These are phyloP conservation scores for Philypnodon macrostomus DNA, from an alignment of 2,797 vertebrate genomes.

Conservation along the genomic window DNA sequence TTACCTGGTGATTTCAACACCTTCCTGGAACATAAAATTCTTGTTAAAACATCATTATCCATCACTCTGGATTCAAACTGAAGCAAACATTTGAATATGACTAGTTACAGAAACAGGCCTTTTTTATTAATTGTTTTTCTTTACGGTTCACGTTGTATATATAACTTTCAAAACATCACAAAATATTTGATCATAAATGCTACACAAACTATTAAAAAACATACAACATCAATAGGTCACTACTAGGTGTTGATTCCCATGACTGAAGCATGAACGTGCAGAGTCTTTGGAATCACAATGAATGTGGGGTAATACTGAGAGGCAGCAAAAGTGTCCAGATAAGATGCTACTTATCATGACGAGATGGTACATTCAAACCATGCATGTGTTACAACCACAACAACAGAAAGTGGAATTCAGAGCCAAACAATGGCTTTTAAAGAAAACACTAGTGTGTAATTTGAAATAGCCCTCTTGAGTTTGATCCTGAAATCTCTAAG, in stretches of 20 bases:
- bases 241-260: slow-evolving; percentile 33
- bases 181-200: slow-evolving; percentile 50
- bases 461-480: slow-evolving; percentile 72
- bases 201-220: slow-evolving; percentile 39
- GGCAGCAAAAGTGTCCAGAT: slow-evolving; percentile 9
- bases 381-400: slow-evolving; percentile 32
- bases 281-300: slow-evolving; percentile 20
- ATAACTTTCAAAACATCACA: slow-evolving; percentile 53
- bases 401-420: slow-evolving; percentile 31
- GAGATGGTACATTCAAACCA: slow-evolving; percentile 28
- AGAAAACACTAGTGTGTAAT: slow-evolving; percentile 53
- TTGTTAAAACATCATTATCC: too few relatives aligned
- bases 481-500: slow-evolving; percentile 78
- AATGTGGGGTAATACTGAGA: slow-evolving; percentile 5
- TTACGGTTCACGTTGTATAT: slow-evolving; percentile 47
- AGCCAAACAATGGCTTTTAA: slow-evolving; percentile 50
- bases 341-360: not conserved
- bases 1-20: too few relatives aligned
- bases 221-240: slow-evolving; percentile 52
- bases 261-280: slow-evolving; percentile 47
- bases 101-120: slow-evolving; percentile 10
- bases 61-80: too few relatives aligned
- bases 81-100: too few relatives aligned
- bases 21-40: slow-evolving; percentile 24
- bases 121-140: slow-evolving; percentile 50